A percentile compares a stretch with the other conserved stretches of the same genome.
phyloP scores from a whole-genome alignment of 2,888 invertebrate genomes.

The Bellardia pandia region DNA sequence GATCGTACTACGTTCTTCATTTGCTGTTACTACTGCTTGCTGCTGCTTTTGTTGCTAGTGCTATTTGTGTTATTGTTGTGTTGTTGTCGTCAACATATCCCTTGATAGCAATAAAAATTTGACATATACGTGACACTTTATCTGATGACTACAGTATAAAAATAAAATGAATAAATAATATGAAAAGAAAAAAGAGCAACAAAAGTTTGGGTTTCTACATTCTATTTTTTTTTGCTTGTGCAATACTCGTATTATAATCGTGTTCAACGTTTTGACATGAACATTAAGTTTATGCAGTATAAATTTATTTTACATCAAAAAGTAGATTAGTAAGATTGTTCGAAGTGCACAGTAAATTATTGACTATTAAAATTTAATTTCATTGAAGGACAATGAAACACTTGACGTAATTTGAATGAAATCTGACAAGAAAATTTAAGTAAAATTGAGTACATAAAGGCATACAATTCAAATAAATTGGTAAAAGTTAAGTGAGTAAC shows the following conservation, averaged over 20 bases:
- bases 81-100: conserved; percentile 62
- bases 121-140: conserved; percentile 72
- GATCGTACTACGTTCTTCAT: conserved; percentile 12
- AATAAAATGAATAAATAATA: conserved; percentile 56
- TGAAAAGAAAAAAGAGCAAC: conserved; percentile 3
- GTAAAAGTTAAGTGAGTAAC: background rate
- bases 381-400: background rate
- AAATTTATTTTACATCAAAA: conserved; percentile 35
- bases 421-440: background rate
- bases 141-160: conserved; percentile 67
- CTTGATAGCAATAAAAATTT: conserved; percentile 71
- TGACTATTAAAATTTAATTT: conserved; percentile 25
- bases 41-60: background rate
- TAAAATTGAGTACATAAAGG: background rate
- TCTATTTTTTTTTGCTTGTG: background rate
- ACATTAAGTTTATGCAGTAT: conserved; percentile 38
- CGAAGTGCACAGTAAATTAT: conserved; percentile 21
- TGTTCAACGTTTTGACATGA: conserved; percentile 40
- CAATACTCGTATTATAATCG: conserved; percentile 8
- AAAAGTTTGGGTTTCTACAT: conserved; percentile 26
- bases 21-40: conserved; percentile 17
- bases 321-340: conserved; percentile 53
- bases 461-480: background rate
- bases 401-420: background rate
- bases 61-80: background rate